Base-by-base conservation (phyloP, 2,797 vertebrate species). In the Acipenser oxyrinchus region DNA sequence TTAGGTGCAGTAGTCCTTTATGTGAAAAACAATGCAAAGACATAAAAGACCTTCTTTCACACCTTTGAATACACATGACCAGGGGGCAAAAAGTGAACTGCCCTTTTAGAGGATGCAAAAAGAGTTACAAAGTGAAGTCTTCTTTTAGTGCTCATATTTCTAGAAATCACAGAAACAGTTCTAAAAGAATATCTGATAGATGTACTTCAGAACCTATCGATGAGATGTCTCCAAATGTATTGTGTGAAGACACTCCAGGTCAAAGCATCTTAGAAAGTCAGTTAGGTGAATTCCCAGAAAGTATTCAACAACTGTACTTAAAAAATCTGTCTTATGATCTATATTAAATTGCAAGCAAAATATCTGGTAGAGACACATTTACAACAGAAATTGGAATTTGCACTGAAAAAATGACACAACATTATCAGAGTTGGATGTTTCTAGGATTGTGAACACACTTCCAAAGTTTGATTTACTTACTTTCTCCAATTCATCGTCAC, bases 321-420 rank as follows among this genome's bases (percentile, higher is more conserved):
- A 74, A 48, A 48, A 74, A 74, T 66, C 52, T 74, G 37, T 67
- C 57, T n/a, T 48, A 18, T 72, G 68, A 71, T 75, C 72, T 77
- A 75, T 62, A 68, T 72, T 65, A 66, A 67, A 62, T 69, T 71
- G 48, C 69, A 73, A 66, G 73, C 62, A n/a, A 71, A 71, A 9
- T 55, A 52, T 6, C 71, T 73, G 0, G 50, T 73, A 70, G 49
- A 66, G 73, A 51, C 53, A 75, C 57, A 70, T 49, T 59, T 64
- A 65, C 62, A 63, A 68, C 10, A 50, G 67, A 18, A 62, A 71
- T n/a, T 62, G 63, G 67, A 69, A 69, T 23, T 63, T 48, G 51
- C 60, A 59, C 18, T 65, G 63, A 60, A 53, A 12, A 18, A 53
- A 12, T 12, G 65, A 68, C 48, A 58, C 18, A 13, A 60, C 64